Conservation (phyloP, 2,113 vertebrate species). For the Tenrec ecaudatus region DNA sequence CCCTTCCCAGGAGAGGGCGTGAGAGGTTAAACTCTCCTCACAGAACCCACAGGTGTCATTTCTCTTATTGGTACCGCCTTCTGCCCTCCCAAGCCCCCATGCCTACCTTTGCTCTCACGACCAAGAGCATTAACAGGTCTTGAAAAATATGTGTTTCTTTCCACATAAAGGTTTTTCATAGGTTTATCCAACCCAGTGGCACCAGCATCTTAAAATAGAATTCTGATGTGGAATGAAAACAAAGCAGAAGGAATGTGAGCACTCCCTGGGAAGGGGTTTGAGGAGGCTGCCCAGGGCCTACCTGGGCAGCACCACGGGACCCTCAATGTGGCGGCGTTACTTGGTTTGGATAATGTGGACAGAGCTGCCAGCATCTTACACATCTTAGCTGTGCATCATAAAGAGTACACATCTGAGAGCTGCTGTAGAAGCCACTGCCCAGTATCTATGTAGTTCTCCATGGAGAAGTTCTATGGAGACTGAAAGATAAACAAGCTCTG, state of each 20-base stretch:
- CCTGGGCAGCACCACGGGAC: rapidly evolving
- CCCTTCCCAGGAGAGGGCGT: not conserved
- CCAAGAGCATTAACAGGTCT: not conserved
- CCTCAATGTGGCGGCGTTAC: not conserved
- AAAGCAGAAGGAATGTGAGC: not conserved
- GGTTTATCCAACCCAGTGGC: not conserved
- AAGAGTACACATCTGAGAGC: not conserved
- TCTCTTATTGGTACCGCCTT: not conserved
- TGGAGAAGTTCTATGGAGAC: not conserved
- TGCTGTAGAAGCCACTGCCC: not conserved
- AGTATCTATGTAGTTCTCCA: not conserved
- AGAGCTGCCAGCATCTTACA: not conserved
- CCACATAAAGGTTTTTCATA: not conserved
- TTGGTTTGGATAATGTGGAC: not conserved
- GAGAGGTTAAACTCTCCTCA: not conserved
- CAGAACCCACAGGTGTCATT: not conserved
- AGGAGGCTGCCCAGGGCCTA: not conserved
- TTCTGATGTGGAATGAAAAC: not conserved
- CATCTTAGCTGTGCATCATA: not conserved
- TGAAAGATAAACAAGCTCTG: not conserved
- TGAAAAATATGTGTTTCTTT: slow-evolving; percentile 8
- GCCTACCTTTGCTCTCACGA: not conserved
- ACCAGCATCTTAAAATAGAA: not conserved
- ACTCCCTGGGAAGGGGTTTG: not conserved
- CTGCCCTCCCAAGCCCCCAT: not conserved